A percentile compares a stretch with the other conserved stretches of the same genome.
These are phyloP conservation scores for Turritopsis rubra DNA, from an alignment of 30 jellyfish, hydroid and myxozoan species.

Conservation along the genomic window DNA sequence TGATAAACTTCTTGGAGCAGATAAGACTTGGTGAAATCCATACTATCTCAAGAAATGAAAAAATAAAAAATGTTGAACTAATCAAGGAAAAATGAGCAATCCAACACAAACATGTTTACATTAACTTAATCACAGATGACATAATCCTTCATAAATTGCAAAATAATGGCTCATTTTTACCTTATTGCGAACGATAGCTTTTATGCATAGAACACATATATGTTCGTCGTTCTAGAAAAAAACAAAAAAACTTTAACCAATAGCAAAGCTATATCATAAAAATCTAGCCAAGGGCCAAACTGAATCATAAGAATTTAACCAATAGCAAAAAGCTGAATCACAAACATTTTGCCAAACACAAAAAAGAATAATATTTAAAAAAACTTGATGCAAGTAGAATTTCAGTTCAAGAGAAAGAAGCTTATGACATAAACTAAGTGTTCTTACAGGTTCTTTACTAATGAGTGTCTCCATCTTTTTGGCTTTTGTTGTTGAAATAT, in stretches of 20 bases:
- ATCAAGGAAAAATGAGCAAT: too few species aligned
- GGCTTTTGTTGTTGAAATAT: conserved; percentile 45
- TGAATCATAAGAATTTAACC: background rate
- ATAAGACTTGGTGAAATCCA: conserved; percentile 78
- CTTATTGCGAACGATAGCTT: conserved; percentile 79
- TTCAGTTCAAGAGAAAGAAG: too few species aligned
- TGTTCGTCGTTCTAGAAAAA: conserved; percentile 68
- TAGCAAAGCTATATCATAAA: background rate
- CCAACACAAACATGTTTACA: too few species aligned
- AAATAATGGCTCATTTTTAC: conserved; percentile 23
- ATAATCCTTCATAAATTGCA: too few species aligned
- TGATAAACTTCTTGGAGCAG: conserved; percentile 79
- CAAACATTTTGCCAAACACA: too few species aligned
- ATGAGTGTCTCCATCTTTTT: conserved; percentile 42
- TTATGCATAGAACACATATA: conserved; percentile 74
- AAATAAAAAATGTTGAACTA: background rate
- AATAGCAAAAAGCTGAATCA: background rate
- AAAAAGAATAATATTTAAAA: too few species aligned
- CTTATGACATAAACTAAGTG: too few species aligned
- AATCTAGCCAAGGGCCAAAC: background rate
- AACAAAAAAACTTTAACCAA: background rate
- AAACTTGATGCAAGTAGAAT: too few species aligned
- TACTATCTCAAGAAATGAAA: conserved; percentile 19
- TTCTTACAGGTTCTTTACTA: conserved; percentile 68
- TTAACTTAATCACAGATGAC: background rate